phyloP scores from a whole-genome alignment of 2,888 invertebrate genomes.

The Phengaris arion region DNA sequence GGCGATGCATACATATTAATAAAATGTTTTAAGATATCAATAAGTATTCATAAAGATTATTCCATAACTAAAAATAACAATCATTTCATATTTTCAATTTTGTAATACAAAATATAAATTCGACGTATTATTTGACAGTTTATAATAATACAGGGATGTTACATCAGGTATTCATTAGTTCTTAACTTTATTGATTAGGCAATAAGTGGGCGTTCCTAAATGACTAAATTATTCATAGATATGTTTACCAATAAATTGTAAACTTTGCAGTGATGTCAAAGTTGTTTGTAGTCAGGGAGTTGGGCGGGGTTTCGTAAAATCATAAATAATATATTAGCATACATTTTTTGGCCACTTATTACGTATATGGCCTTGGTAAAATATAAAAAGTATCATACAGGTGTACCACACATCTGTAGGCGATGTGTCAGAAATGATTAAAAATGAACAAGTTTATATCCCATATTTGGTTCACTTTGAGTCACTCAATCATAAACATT shows the following conservation, averaged over 20 bases:
- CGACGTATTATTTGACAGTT: too few relatives aligned
- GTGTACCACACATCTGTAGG: conserved; percentile 44
- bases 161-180: background rate
- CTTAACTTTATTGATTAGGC: background rate
- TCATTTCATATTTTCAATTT: too few relatives aligned
- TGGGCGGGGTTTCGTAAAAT: background rate
- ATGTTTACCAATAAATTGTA: background rate
- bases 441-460: conserved; percentile 36
- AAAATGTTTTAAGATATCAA: background rate
- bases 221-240: background rate
- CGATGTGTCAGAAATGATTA: conserved; percentile 33
- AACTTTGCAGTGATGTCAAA: background rate
- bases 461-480: background rate
- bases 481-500: conserved; percentile 10
- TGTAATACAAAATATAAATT: too few relatives aligned
- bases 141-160: too few relatives aligned
- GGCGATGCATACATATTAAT: background rate
- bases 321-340: background rate
- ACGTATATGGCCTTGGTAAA: background rate
- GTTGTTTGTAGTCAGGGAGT: background rate
- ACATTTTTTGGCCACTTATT: background rate
- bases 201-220: background rate
- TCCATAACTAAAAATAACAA: too few relatives aligned
- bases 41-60: background rate
- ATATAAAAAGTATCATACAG: conserved; percentile 38